Evolutionary conservation across 1,140 invertebrate genomes (phyloP).

Genomic region (Ips typographus): DNA sequence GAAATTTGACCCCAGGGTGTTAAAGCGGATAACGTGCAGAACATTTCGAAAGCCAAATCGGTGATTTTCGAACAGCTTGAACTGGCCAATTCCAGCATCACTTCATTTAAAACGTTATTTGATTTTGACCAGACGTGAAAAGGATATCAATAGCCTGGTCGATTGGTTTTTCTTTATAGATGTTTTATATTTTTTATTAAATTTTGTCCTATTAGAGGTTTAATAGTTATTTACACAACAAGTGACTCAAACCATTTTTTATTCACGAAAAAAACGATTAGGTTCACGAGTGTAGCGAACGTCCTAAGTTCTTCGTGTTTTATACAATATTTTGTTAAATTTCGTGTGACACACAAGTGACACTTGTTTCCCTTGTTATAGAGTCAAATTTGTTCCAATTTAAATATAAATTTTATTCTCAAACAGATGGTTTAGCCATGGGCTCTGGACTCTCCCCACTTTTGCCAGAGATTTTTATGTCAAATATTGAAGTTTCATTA

Average conservation of each 20-base stretch:
- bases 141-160: conserved; percentile 5
- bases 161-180: background rate
- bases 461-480: no score
- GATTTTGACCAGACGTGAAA: conserved; percentile 27
- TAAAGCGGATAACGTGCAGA: conserved; percentile 25
- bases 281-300: no score
- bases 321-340: no score
- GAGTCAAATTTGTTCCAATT: no score
- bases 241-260: background rate
- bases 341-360: no score
- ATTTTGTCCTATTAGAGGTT: background rate
- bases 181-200: background rate
- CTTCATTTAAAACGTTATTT: conserved; percentile 35
- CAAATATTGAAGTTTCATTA: no score
- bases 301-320: no score
- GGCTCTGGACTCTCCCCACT: no score
- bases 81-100: conserved; percentile 30
- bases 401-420: no score
- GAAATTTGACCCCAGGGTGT: conserved; percentile 27
- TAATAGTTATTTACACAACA: background rate
- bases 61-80: conserved; percentile 29
- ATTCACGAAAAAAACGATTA: no score
- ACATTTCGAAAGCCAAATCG: conserved; percentile 33
- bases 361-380: no score
- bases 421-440: no score